Conservation (phyloP, 2,888 invertebrate species). For the Drosophila histrio region DNA sequence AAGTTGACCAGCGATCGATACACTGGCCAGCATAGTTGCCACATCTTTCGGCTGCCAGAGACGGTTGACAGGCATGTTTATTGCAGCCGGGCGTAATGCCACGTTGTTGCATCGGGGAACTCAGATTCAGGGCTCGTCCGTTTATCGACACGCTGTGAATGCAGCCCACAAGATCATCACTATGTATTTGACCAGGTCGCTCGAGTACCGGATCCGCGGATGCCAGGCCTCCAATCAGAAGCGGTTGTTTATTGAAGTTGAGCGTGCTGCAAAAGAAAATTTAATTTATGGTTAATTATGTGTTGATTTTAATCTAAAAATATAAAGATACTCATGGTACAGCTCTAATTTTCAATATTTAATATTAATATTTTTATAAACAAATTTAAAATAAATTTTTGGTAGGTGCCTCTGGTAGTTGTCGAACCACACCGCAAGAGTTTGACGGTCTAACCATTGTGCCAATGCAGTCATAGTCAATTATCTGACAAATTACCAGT, state of each 20-base stretch:
- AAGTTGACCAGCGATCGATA: slow-evolving; percentile 92
- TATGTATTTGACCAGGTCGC: slow-evolving; percentile 94
- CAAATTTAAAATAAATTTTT: no score
- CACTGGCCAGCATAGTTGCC: slow-evolving; percentile 88
- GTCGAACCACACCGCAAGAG: no score
- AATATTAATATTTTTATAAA: no score
- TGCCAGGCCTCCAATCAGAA: slow-evolving; percentile 93
- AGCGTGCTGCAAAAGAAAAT: slow-evolving; percentile 88
- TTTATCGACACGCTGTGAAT: slow-evolving; percentile 95
- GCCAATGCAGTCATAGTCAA: no score
- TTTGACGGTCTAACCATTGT: no score
- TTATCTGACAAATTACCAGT: no score
- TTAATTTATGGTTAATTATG: no score
- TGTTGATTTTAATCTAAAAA: no score
- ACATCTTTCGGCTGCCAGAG: slow-evolving; percentile 85
- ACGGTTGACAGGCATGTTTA: slow-evolving; percentile 87
- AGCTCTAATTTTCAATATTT: no score
- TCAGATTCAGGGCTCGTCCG: slow-evolving; percentile 92
- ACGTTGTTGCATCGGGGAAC: slow-evolving; percentile 89
- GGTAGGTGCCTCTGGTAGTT: no score
- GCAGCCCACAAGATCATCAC: slow-evolving; percentile 97
- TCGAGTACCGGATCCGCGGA: slow-evolving; percentile 94
- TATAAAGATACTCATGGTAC: no score
- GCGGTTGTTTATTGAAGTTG: slow-evolving; percentile 94
- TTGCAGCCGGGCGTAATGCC: slow-evolving; percentile 91